A percentile compares a stretch with the other conserved stretches of the same genome.
Evolutionary conservation across 1,140 invertebrate genomes (phyloP).

Genomic region (Zaprionus davidi): DNA sequence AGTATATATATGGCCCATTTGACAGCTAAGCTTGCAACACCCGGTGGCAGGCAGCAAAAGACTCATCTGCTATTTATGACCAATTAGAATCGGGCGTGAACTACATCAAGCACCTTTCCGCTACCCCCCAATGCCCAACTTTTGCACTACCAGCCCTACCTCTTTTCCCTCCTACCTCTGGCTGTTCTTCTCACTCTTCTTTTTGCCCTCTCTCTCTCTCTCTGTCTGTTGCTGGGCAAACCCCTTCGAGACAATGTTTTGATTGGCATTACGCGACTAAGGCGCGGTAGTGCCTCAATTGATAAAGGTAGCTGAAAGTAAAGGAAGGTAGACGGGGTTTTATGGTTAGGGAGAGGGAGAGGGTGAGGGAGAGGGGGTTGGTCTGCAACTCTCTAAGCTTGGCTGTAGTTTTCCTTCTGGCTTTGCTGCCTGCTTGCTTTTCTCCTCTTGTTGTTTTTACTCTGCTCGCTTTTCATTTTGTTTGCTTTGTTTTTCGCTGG

Average conservation of each 20-base stretch:
- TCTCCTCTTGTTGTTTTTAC: conserved; percentile 13
- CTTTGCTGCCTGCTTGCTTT: conserved; percentile 13
- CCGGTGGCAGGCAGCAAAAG: conserved; percentile 12
- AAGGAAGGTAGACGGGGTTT: background rate
- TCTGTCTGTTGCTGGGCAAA: background rate
- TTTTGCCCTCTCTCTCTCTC: background rate
- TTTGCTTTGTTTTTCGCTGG: conserved; percentile 16
- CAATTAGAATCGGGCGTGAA: conserved; percentile 23
- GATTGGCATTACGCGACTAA: conserved; percentile 64
- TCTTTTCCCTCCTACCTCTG: background rate
- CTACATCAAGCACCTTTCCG: background rate
- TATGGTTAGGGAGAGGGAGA: no score
- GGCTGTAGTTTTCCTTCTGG: background rate
- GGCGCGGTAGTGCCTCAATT: conserved; percentile 18
- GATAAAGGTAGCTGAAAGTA: background rate
- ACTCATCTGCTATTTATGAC: conserved; percentile 40
- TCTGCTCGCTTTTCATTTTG: conserved; percentile 12
- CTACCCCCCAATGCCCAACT: no score
- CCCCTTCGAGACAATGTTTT: conserved; percentile 51
- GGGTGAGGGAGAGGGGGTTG: conserved; percentile 1
- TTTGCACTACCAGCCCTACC: background rate
- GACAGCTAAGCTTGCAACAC: background rate
- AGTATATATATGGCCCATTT: no score
- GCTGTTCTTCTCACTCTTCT: background rate
- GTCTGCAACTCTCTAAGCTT: background rate